A percentile compares a stretch with the other conserved stretches of the same genome.
Conservation (phyloP, 2,888 invertebrate species). For the Serrognathus titanus region DNA sequence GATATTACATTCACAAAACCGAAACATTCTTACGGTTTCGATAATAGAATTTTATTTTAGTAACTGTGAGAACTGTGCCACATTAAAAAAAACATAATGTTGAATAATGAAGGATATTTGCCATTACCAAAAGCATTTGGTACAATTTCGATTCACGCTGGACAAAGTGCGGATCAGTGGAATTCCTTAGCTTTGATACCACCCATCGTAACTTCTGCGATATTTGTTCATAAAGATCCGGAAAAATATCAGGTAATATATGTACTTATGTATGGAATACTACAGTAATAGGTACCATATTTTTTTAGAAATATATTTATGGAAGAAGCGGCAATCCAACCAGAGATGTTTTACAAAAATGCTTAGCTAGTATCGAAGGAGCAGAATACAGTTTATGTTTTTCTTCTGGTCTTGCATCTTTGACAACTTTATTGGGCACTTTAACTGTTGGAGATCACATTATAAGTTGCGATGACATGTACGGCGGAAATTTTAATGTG, state of each 20-base stretch:
- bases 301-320: conserved; percentile 80
- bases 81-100: conserved; percentile 4
- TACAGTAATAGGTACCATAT: not conserved
- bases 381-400: conserved; percentile 81
- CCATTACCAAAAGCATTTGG: conserved; percentile 70
- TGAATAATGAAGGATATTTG: conserved; percentile 46
- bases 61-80: too few species aligned
- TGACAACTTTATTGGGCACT: conserved; percentile 70
- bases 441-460: conserved; percentile 86
- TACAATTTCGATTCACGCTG: conserved; percentile 88
- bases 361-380: conserved; percentile 85
- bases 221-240: conserved; percentile 86
- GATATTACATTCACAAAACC: too few species aligned
- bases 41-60: too few species aligned
- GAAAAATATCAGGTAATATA: conserved; percentile 69
- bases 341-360: conserved; percentile 80
- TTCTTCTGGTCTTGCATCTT: conserved; percentile 88
- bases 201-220: conserved; percentile 87
- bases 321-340: conserved; percentile 94
- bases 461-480: conserved; percentile 87
- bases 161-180: conserved; percentile 91
- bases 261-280: not conserved
- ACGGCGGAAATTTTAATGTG: conserved; percentile 86
- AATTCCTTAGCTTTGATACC: conserved; percentile 80
- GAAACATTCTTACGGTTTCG: too few species aligned